Conservation (phyloP, 2,888 invertebrate genomes). For the Lasius fuliginosus region DNA sequence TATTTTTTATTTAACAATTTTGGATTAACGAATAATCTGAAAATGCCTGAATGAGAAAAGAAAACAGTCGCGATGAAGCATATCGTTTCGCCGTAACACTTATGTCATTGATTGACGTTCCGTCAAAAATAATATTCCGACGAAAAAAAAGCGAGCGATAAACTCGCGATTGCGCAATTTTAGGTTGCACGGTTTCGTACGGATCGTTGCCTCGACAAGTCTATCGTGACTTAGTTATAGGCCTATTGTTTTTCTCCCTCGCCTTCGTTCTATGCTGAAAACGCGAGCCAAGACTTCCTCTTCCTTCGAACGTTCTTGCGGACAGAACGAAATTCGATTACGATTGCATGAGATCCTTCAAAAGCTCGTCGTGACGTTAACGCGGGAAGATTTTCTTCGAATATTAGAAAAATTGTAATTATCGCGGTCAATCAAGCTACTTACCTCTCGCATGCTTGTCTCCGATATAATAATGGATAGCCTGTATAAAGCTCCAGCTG, state of each 20-base stretch:
- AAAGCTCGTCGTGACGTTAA: neutral
- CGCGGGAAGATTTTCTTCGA: neutral
- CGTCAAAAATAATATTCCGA: neutral
- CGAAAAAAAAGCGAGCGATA: neutral
- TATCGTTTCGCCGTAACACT: conserved; percentile 2
- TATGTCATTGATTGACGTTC: conserved; percentile 28
- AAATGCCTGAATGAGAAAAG: neutral
- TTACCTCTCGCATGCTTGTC: neutral
- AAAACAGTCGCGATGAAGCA: neutral
- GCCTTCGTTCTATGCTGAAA: conserved; percentile 49
- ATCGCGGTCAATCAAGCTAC: neutral
- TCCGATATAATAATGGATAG: conserved; percentile 11
- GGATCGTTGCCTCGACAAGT: conserved; percentile 78
- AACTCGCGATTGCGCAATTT: conserved; percentile 47
- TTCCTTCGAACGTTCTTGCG: neutral
- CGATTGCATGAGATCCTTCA: neutral
- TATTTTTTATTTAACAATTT: neutral
- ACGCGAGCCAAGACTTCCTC: conserved; percentile 31
- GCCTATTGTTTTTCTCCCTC: conserved; percentile 73
- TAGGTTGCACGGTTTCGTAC: conserved; percentile 59
- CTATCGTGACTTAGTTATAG: conserved; percentile 71
- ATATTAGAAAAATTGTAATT: conserved; percentile 11
- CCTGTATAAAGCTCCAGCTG: conserved; percentile 7
- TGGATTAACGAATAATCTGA: neutral
- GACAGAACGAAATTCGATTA: conserved; percentile 15